Evolutionary conservation across 2,888 invertebrate genomes (phyloP), one percentile per base, ranked within the genome.

Genomic region (Holacanthella duospinosa): DNA sequence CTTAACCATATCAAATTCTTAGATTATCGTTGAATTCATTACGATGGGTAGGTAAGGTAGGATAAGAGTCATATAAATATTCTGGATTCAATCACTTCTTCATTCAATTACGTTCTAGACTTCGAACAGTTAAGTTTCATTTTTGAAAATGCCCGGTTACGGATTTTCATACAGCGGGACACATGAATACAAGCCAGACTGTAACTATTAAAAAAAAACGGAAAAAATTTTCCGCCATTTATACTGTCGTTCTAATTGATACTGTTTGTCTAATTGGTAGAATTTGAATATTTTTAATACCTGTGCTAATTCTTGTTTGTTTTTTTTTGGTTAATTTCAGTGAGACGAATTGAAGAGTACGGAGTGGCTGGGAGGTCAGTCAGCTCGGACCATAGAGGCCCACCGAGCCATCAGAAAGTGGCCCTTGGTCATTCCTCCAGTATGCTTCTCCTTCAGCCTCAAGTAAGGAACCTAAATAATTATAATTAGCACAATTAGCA

Each of bases 371-470:
- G 60, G 26, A 66, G 70, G 64, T 60, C 44, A 63, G 56, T 60
- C 27, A 63, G 62, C 64, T 69, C 68, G 64, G 67, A 66, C 25
- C 64, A 55, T 55, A 66, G 68, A 61, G 53, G 48, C 25, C 57
- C 62, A 62, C 66, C 63, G 68, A 65, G 63, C 66, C 70, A 70
- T 64, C 66, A 62, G 62, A 71, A 69, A 62, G 62, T 64, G 60
- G 68, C 67, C 63, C 64, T 64, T 64, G 64, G 67, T 64, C 69
- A 70, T 69, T 67, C 72, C 74, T 82, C 90, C 87, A 90, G 89
- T 84, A 91, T 91, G 90, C 89, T 91, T 84, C 88, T 91, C 80
- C 85, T 91, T 84, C 90, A 90, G 82, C 88, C 90, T 81, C 90
- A 89, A 85, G 90, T 90, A 78, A 83, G 83, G 64, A 55, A 29